Base-by-base conservation (phyloP, 2,113 vertebrate species). In the Sorex fumeus region DNA sequence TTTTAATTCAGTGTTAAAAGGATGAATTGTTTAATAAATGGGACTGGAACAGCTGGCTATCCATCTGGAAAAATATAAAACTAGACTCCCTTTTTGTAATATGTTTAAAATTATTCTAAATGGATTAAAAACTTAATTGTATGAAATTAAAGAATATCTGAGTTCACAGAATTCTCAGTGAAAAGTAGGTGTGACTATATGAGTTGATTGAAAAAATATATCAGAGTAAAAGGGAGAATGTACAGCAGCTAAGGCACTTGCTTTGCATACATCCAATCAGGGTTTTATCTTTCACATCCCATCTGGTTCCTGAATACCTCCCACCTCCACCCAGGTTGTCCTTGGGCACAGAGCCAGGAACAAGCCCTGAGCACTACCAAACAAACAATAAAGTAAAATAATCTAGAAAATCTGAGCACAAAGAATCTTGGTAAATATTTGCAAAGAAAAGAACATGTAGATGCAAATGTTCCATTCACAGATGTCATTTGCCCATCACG, bases 11-110 rank as follows among this genome's bases (percentile, higher is more conserved):
- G 34, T 34, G 8, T n/a, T 70, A 81, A 84, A 86, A 69, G 45
- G 57, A 84, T 57, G 28, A 40, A 64, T 87, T 83, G 13, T 91
- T 90, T 91, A 57, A 64, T 47, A 84, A 84, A 77, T 57, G 53
- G 6, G 77, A 36, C 5, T 57, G 13, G 21, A 6, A 62, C 69
- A 90, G 74, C 62, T 90, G 85, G 27, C 53, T 71, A 40, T 47
- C 81, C 88, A 93, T 87, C 72, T 91, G 84, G 76, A 88, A 79
- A 45, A 84, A 40, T 64, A 45, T 76, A 72, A 81, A 93, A 43
- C 28, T 30, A 25, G 60, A 71, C 4, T 76, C 11, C 8, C 3
- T 88, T 91, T 76, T 69, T 74, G 53, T 2, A 40, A 74, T 11
- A 75, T 67, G 32, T 21, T 83, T 50, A 88, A 82, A 86, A 89